These are phyloP conservation scores for Ischnus inquisitorius DNA, from an alignment of 2,888 invertebrate genomes.

Conservation along the genomic window DNA sequence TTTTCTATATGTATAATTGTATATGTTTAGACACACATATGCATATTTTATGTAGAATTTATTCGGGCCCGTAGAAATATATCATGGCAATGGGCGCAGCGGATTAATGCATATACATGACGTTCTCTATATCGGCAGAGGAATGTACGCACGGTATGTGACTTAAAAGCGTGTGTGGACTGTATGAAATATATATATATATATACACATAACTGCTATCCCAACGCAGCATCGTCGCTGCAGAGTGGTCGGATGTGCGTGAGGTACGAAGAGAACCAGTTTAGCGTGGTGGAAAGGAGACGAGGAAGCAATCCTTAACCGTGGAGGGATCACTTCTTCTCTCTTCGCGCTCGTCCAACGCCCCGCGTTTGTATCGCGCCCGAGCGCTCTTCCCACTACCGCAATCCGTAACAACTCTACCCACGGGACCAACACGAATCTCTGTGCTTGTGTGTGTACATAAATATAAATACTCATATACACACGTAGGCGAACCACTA, in stretches of 20 bases:
- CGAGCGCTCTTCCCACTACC: constrained; percentile 63
- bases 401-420: constrained; percentile 13
- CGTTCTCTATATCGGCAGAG: background rate
- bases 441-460: background rate
- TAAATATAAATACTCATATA: constrained; percentile 7
- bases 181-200: background rate
- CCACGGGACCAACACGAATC: too few relatives aligned
- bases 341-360: constrained; percentile 65
- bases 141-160: background rate
- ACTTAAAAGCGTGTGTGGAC: background rate
- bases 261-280: constrained; percentile 75
- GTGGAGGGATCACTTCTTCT: constrained; percentile 69
- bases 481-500: background rate
- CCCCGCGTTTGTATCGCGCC: constrained; percentile 42
- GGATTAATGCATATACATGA: constrained; percentile 29
- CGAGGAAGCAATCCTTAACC: constrained; percentile 66
- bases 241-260: constrained; percentile 67
- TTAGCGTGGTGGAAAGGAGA: constrained; percentile 61
- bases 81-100: constrained; percentile 9
- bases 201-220: too few relatives aligned
- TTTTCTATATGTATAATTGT: too few relatives aligned
- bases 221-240: constrained; percentile 48
- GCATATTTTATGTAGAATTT: background rate
- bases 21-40: too few relatives aligned
- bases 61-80: background rate